These are phyloP conservation scores for Ctenochaetus hawaiiensis DNA, from an alignment of 2,797 vertebrate genomes.

Conservation along the genomic window DNA sequence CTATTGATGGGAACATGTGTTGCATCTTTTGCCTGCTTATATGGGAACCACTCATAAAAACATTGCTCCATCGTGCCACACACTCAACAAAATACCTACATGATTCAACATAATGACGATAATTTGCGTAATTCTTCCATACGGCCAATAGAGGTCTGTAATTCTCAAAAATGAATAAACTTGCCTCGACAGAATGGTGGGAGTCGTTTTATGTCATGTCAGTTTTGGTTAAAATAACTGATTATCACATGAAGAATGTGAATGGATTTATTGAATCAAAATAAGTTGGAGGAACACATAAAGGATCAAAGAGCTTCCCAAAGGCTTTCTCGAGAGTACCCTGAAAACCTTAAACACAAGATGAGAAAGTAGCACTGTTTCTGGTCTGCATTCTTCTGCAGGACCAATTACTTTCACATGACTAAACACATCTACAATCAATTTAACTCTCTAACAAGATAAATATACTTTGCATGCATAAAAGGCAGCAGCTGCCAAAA, in stretches of 20 bases:
- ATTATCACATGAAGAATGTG: not conserved
- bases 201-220: not conserved
- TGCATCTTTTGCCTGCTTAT: not conserved
- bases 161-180: not conserved
- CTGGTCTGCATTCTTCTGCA: too few relatives aligned
- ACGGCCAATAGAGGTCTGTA: not conserved
- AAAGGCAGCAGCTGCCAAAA: not conserved
- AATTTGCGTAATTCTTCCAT: not conserved
- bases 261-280: too few relatives aligned
- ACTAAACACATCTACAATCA: too few relatives aligned
- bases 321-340: too few relatives aligned
- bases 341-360: too few relatives aligned
- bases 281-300: too few relatives aligned
- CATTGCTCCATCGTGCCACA: not conserved
- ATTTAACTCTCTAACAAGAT: too few relatives aligned
- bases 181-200: not conserved
- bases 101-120: not conserved
- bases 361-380: too few relatives aligned
- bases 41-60: too few relatives aligned
- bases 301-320: too few relatives aligned
- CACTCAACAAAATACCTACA: not conserved
- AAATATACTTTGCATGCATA: too few relatives aligned
- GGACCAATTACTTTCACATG: too few relatives aligned
- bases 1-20: not conserved
- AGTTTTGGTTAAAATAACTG: not conserved